A percentile compares a stretch with the other conserved stretches of the same genome.
These are phyloP conservation scores for Zoroaster sp. DNA, from an alignment of 53 echinoderm and acorn worm species.

Conservation along the genomic window DNA sequence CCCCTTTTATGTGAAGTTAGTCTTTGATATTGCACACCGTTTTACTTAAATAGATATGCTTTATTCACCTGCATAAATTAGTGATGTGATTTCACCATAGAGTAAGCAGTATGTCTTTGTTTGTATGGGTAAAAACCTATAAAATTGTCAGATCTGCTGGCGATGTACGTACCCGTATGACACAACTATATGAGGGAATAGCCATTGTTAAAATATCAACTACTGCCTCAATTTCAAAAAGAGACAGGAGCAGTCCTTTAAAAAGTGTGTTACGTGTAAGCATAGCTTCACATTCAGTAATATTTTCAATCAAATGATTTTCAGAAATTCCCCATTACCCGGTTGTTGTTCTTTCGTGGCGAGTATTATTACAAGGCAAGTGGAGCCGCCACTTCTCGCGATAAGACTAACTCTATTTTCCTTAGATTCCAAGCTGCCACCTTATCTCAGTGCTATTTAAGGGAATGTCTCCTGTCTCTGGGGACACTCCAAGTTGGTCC, in stretches of 20 bases:
- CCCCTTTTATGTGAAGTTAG: neutral
- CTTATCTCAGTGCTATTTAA: slow-evolving; percentile 18
- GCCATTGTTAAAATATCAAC: no score
- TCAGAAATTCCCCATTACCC: neutral
- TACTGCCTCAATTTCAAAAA: no score
- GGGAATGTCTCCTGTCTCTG: slow-evolving; percentile 36
- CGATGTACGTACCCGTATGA: no score
- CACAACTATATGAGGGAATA: no score
- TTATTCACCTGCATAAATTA: no score
- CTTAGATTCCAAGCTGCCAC: neutral
- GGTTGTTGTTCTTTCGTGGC: slow-evolving; percentile 25
- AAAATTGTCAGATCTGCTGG: no score
- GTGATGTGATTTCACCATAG: no score
- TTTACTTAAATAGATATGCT: no score
- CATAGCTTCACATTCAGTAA: neutral
- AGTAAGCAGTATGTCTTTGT: no score
- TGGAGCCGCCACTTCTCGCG: slow-evolving; percentile 3
- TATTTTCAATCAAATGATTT: neutral
- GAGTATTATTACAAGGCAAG: slow-evolving; percentile 42
- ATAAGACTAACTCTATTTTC: slow-evolving; percentile 39
- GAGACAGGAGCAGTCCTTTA: no score
- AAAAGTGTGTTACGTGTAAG: no score
- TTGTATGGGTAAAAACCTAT: no score
- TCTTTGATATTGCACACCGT: neutral
- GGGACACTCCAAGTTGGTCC: slow-evolving; percentile 47